These are phyloP conservation scores for Shargacucullia verbasci DNA, from an alignment of 2,888 invertebrate genomes.

Conservation along the genomic window DNA sequence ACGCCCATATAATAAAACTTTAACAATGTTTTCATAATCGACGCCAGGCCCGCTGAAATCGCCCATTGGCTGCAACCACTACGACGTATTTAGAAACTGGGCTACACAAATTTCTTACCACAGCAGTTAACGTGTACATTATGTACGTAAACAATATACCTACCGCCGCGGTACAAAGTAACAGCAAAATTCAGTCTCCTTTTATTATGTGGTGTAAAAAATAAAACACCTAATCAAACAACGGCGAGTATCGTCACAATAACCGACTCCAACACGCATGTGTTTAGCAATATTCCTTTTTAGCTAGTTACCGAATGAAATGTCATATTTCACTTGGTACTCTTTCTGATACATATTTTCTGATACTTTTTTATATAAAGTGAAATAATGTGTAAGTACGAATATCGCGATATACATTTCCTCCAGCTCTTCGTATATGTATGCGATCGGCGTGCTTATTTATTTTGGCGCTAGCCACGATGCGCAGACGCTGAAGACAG, in stretches of 20 bases:
- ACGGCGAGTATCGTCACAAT: slow-evolving; percentile 12
- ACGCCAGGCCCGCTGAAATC: slow-evolving; percentile 73
- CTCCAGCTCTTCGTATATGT: slow-evolving; percentile 54
- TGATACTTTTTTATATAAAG: not conserved
- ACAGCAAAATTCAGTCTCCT: slow-evolving; percentile 47
- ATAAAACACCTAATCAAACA: slow-evolving; percentile 69
- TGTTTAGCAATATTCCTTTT: no score
- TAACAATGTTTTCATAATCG: slow-evolving; percentile 88
- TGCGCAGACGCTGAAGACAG: slow-evolving; percentile 83
- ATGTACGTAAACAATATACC: slow-evolving; percentile 61
- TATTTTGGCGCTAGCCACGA: slow-evolving; percentile 81
- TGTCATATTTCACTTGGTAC: no score
- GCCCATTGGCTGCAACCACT: slow-evolving; percentile 67
- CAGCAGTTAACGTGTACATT: slow-evolving; percentile 62
- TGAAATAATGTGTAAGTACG: slow-evolving; percentile 7
- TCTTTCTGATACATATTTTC: no score
- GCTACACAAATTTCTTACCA: slow-evolving; percentile 73
- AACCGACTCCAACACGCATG: not conserved
- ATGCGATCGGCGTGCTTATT: slow-evolving; percentile 74
- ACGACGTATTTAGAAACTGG: slow-evolving; percentile 78
- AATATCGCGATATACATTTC: slow-evolving; percentile 57
- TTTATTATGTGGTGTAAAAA: slow-evolving; percentile 46
- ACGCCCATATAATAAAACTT: slow-evolving; percentile 85
- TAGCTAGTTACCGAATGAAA: no score
- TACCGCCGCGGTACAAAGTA: slow-evolving; percentile 49